Evolutionary conservation across 2,888 invertebrate genomes (phyloP).

Genomic region (Oxytorus armatus): DNA sequence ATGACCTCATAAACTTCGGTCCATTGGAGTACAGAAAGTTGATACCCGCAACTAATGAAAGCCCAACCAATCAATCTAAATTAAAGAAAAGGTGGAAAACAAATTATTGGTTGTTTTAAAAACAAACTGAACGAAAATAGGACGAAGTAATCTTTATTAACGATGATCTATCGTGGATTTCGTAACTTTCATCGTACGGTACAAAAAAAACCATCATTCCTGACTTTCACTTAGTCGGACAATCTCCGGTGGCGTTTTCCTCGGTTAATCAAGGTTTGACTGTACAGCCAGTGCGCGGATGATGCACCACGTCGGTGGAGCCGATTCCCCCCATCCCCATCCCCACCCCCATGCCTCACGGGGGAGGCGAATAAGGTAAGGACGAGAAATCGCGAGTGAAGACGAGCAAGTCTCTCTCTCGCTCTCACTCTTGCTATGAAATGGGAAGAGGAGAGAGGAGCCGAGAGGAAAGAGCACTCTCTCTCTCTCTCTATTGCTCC

Average conservation of each 20-base stretch:
- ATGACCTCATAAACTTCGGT: too few species aligned
- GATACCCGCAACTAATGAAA: too few species aligned
- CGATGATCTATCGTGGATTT: too few species aligned
- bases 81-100: too few species aligned
- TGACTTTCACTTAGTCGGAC: not conserved
- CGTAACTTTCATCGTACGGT: too few species aligned
- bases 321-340: not conserved
- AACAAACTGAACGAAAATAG: too few species aligned
- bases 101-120: too few species aligned
- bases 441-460: slow-evolving; percentile 14
- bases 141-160: too few species aligned
- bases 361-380: slow-evolving; percentile 41
- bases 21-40: too few species aligned
- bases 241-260: not conserved
- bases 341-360: not conserved
- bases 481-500: slow-evolving; percentile 19
- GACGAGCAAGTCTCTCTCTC: not conserved
- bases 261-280: slow-evolving; percentile 1
- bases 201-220: not conserved
- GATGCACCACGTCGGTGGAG: not conserved
- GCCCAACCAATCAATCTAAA: too few species aligned
- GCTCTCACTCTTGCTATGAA: not conserved
- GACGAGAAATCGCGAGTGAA: slow-evolving; percentile 49
- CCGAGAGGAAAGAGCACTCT: slow-evolving; percentile 13
- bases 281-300: slow-evolving; percentile 26